Evolutionary conservation across 2,888 invertebrate species (phyloP).

Genomic region (Xanthia togata): DNA sequence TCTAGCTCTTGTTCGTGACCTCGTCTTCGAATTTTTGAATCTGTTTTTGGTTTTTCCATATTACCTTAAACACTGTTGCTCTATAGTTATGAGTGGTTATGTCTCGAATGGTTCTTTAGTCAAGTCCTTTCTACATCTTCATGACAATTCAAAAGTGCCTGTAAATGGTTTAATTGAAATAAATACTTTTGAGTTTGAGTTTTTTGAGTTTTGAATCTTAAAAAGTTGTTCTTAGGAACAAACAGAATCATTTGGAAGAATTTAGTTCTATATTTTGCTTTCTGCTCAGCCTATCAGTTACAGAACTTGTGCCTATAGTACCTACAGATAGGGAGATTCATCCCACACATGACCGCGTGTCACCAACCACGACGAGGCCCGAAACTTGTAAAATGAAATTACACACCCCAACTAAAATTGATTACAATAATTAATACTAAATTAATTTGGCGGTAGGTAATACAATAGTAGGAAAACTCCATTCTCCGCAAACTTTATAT

Average conservation of each 20-base stretch:
- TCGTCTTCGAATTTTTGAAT: neutral
- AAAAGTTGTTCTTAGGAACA: neutral
- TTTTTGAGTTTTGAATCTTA: no score
- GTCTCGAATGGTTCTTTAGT: neutral
- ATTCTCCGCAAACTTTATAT: constrained; percentile 54
- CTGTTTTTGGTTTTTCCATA: neutral
- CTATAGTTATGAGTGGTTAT: neutral
- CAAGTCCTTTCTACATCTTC: neutral
- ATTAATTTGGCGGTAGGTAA: constrained; percentile 48
- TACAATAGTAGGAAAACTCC: constrained; percentile 41
- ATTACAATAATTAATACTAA: no score
- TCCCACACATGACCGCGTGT: constrained; percentile 36
- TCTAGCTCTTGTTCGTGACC: neutral
- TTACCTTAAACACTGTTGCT: neutral
- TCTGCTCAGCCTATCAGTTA: neutral
- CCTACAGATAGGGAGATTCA: constrained; percentile 5
- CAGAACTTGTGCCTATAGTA: neutral
- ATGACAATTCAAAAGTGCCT: no score
- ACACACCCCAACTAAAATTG: constrained; percentile 45
- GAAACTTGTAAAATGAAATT: constrained; percentile 58
- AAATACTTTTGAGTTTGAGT: no score
- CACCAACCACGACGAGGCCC: constrained; percentile 15
- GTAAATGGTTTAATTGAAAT: no score
- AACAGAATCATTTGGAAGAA: neutral
- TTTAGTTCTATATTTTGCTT: neutral